Evolutionary conservation across 1,140 invertebrate species (phyloP).

Genomic region (Hylaeus anthracinus): DNA sequence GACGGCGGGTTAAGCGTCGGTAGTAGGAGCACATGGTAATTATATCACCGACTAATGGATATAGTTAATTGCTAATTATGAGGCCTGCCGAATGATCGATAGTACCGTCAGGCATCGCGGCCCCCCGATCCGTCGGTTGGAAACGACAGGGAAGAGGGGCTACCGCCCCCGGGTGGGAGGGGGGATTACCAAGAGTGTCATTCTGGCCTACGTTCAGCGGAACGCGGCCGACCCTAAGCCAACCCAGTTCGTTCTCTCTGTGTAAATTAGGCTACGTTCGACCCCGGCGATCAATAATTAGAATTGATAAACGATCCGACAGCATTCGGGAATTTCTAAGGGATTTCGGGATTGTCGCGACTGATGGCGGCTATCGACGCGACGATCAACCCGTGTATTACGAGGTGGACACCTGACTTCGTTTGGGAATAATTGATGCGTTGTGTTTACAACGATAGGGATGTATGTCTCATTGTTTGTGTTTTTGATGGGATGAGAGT

Average conservation of each 20-base stretch:
- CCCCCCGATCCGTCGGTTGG: constrained; percentile 66
- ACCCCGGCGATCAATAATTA: constrained; percentile 44
- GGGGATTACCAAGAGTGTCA: constrained; percentile 77
- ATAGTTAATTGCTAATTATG: constrained; percentile 82
- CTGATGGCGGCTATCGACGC: background rate
- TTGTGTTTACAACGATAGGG: too few relatives aligned
- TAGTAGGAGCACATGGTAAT: constrained; percentile 79
- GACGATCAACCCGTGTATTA: background rate
- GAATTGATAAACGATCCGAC: constrained; percentile 35
- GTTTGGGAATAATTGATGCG: too few relatives aligned
- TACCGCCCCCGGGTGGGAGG: constrained; percentile 18
- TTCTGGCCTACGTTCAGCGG: constrained; percentile 57
- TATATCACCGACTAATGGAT: constrained; percentile 81
- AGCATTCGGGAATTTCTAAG: background rate
- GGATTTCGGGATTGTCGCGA: background rate
- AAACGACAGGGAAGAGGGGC: constrained; percentile 59
- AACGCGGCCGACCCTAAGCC: constrained; percentile 34
- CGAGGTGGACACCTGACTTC: too few relatives aligned
- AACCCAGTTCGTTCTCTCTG: constrained; percentile 23
- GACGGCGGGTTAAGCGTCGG: constrained; percentile 73
- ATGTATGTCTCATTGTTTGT: too few relatives aligned
- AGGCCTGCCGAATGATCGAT: constrained; percentile 81
- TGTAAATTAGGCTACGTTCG: constrained; percentile 44
- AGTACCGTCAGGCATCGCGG: constrained; percentile 74
- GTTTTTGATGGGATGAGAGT: too few relatives aligned